Percentiles rank a stretch among this genome's conserved stretches.
These are phyloP conservation scores for Rhagium mordax DNA, from an alignment of 2,888 invertebrate genomes.

Conservation along the genomic window DNA sequence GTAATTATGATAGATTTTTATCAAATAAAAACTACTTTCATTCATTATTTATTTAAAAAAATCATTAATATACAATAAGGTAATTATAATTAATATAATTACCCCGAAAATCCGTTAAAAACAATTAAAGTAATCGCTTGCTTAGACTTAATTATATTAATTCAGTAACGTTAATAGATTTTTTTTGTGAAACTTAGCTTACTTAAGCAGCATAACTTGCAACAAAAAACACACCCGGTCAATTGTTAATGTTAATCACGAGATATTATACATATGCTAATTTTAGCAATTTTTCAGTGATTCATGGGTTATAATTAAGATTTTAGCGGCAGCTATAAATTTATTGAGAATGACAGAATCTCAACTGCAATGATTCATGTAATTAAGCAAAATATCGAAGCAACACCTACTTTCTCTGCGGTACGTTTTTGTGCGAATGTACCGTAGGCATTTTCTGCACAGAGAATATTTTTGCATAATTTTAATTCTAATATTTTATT, in stretches of 20 bases:
- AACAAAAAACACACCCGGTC: conserved; percentile 21
- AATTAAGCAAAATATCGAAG: conserved; percentile 26
- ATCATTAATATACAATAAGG: conserved; percentile 26
- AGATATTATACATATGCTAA: conserved; percentile 26
- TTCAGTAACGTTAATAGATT: conserved; percentile 20
- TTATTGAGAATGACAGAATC: conserved; percentile 30
- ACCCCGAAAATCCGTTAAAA: conserved; percentile 31
- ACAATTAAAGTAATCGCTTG: conserved; percentile 24
- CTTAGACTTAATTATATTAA: conserved; percentile 18
- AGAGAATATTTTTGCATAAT: no score
- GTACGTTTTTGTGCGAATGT: neutral
- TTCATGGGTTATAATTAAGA: conserved; percentile 34
- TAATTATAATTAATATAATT: conserved; percentile 33
- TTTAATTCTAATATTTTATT: no score
- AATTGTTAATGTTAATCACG: conserved; percentile 31
- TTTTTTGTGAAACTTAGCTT: conserved; percentile 1
- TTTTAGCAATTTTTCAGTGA: conserved; percentile 31
- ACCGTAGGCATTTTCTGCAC: no score
- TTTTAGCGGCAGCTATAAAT: conserved; percentile 31
- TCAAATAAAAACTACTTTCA: conserved; percentile 25
- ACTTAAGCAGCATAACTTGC: conserved; percentile 19
- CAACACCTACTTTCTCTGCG: conserved; percentile 32
- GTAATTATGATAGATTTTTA: conserved; percentile 24
- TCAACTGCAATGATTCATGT: conserved; percentile 32
- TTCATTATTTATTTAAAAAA: conserved; percentile 29